Evolutionary conservation across 2,888 invertebrate species (phyloP), one percentile per base, ranked within the genome.

Genomic region (Heterodera filipjevi): DNA sequence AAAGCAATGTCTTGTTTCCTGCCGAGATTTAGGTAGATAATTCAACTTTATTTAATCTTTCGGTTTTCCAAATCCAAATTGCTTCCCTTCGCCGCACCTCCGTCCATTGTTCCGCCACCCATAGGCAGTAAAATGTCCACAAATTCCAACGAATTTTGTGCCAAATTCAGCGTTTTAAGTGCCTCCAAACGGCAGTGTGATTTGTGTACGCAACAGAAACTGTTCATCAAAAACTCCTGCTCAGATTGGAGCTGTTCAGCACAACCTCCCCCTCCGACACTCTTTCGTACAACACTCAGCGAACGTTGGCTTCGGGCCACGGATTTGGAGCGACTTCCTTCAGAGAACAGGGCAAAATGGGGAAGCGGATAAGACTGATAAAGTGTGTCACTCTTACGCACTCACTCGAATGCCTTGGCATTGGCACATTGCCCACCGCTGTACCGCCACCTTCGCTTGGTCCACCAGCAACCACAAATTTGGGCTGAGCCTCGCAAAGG

Each of bases 101-200:
- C 39, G 68, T 68, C 68, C 68, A 49, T 68, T 71, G n/a, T 53
- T 78, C 27, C 32, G 22, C 77, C 77, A 14, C 77, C 81, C 32
- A 82, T 72, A 22, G 82, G 76, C 6, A 84, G 74, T 59, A 82
- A 77, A 22, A 82, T 49, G n/a, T 82, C 82, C 35, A 82, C 39
- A 32, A 49, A 39, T 46, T 59, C 33, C 59, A 82, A 68, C 53
- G 70, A 53, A 71, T 82, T 82, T 66, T 82, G 49, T 10, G 95
- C 93, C 76, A 98, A 90, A 80, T 96, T 92, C 83, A 96, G 90
- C 0, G 95, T 95, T 79, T 95, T 92, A 66, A 95, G 91, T 83
- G 93, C 93, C 86, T 94, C 94, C 59, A 96, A 92, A 32, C 94
- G 91, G 77, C 94, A 90, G 89, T 97, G 97, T 6, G 85, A 80